Evolutionary conservation across 2,888 invertebrate species (phyloP), one percentile per base, ranked within the genome.

Genomic region (Strigamia crassipes): DNA sequence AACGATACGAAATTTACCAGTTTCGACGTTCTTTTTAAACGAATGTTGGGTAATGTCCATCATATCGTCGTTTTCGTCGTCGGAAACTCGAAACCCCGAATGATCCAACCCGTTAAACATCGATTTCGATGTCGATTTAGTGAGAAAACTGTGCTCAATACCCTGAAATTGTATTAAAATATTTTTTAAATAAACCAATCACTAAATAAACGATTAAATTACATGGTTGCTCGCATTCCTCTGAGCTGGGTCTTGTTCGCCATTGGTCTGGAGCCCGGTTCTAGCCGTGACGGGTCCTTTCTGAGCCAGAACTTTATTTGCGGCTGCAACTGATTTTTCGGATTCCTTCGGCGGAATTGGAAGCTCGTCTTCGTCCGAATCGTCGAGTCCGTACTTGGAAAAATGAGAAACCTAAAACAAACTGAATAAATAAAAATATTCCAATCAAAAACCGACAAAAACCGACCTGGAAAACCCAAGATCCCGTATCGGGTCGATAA

Each of bases 401-500:
- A 97, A 97, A 88, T 97, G 97, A 82, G 95, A 94, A 78, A 96
- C 95, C 92, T 93, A 86, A 9, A 27, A 27, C 84, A 83, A 73
- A 73, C 80, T 78, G 15, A 82, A 23, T n/a, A 21, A 18, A 66
- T 27, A 51, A 15, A 15, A 42, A 42, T 13, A 5, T 42, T 42
- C 42, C 1, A 1, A 5, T 42, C 9, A 6, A 21, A 66, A 66
- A 21, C 13, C 10, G 10, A 66, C 13, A 15, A 66, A 66, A 12
- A 77, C 77, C 5, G 85, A 94, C 94, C 87, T 94, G 92, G 89
- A 99, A 99, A 80, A 97, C 97, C 98, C 99, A 99, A 82, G 97
- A 96, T 31, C 99, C 99, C 1, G 96, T 96, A 87, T 95, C 94
- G 0, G 97, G 95, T 0, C 96, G 91, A 88, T 97, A 99, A 87